Evolutionary conservation across 1,140 invertebrate species (phyloP).

Genomic region (Temnothorax longispinosus): DNA sequence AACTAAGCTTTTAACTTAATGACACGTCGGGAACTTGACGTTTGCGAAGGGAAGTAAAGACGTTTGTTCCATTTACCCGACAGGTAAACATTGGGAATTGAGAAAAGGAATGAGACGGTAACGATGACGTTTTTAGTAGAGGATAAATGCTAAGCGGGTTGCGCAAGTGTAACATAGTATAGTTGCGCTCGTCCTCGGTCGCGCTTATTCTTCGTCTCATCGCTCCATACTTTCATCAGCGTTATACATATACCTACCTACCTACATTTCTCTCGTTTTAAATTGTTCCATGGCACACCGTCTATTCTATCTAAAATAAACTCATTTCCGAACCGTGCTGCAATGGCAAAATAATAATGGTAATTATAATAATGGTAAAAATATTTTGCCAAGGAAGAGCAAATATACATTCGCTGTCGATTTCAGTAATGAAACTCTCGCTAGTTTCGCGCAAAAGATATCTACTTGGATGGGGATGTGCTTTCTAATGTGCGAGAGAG

Average conservation of each 20-base stretch:
- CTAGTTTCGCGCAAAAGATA: not conserved
- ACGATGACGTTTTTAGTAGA: not conserved
- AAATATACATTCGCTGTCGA: not conserved
- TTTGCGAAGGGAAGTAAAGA: slow-evolving; percentile 20
- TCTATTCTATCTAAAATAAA: not conserved
- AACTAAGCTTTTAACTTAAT: slow-evolving; percentile 51
- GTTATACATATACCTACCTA: not conserved
- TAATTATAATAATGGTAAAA: not conserved
- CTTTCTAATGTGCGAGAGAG: not conserved
- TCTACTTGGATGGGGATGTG: not conserved
- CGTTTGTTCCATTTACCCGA: slow-evolving; percentile 43
- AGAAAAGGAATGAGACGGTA: not conserved
- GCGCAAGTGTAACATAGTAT: not conserved
- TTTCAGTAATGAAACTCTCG: not conserved
- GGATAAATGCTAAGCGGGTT: not conserved
- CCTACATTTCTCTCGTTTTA: not conserved
- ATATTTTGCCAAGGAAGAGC: not conserved
- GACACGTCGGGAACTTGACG: slow-evolving; percentile 36
- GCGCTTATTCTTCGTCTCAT: not conserved
- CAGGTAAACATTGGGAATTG: slow-evolving; percentile 32
- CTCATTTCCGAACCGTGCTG: not conserved
- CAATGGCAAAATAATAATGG: not conserved
- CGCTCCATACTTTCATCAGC: not conserved
- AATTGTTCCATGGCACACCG: not conserved
- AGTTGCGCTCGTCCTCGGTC: not conserved